Base-by-base conservation (phyloP, 2,888 invertebrate genomes). In the Phorcus lineatus region DNA sequence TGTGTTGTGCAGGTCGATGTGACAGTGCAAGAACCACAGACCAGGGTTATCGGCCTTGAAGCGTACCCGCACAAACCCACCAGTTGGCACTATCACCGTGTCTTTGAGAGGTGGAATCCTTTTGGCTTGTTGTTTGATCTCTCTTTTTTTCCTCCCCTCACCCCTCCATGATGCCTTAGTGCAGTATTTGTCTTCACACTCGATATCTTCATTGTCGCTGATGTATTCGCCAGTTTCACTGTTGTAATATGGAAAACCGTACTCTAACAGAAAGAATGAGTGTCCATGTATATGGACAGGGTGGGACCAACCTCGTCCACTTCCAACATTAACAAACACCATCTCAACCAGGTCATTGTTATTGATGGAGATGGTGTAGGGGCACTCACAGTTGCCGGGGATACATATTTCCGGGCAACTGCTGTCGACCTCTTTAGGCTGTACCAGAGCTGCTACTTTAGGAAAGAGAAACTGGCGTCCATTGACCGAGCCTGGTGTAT, bases 11-110 rank as follows among this genome's bases (percentile, higher is more conserved):
- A 86, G 81, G 74, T 89, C 88, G 31, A 88, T 87, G 67, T 90
- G 89, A 80, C 89, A 90, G 74, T 90, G 88, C 11, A 88, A 75
- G 36, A 88, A 84, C 90, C 90, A 90, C 54, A 81, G 47, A 0
- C 90, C 90, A 0, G 90, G 90, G 77, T 90, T 90, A 57, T 87
- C 85, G 0, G 88, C 85, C 74, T 79, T 83, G 79, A 90, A 87
- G 22, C 89, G 80, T 31, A 90, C 79, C 1, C 89, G 88, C 13
- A 86, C 88, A 77, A 90, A 90, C 0, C 89, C 90, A 16, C 88
- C 85, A 4, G 57, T 9, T 3, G 57, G 57, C 57, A 57, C 57
- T 7, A 57, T 1, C 22, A 57, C 24, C n/a, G 57, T 57, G 57
- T 57, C 57, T 24, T 57, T 57, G 57, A 57, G 57, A 17, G 57